Base-by-base conservation (phyloP, 2,797 vertebrate genomes). In the Gobionotothen gibberifrons region DNA sequence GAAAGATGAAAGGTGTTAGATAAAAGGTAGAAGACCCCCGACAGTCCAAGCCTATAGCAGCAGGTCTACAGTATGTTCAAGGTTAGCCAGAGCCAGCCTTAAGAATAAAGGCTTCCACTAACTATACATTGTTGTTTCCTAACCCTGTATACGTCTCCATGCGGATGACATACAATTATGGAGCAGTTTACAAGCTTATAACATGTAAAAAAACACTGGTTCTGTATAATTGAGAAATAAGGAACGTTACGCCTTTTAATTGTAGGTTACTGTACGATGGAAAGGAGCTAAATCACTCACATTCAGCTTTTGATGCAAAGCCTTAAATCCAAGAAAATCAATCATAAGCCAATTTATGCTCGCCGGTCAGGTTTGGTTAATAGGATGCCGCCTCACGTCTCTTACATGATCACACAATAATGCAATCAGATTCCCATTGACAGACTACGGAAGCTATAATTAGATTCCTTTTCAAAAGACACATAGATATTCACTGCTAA, bases 361-460 rank as follows among this genome's bases (percentile, higher is more conserved):
- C 9, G 21, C 59, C 72, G 78, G 67, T 78, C 79, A 68, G 64
- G 74, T 79, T 84, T 77, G 61, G 61, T 83, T 87, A 82, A 86
- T 59, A 69, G 29, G 21, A 77, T 16, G 68, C 57, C 2, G 69
- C 69, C 51, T 89, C 72, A 49, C 47, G 53, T 56, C 76, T 81
- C 56, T 63, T 68, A 83, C 81, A 83, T 69, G 76, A 89, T 84
- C 80, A 70, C 76, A 84, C 77, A 77, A 36, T 82, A 79, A 85
- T 78, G 76, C 71, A 85, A 84, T 87, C 82, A 78, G 55, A 82
- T 85, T 86, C 83, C 67, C 69, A 87, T 77, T 76, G 85, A 90
- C 63, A 57, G 43, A 74, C 49, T 29, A 58, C 46, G 62, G 59
- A 17, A 71, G 78, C 73, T 74, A 15, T 81, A 78, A 87, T 78